These are phyloP conservation scores for Hycleus cichorii DNA, from an alignment of 1,140 invertebrate genomes.

Conservation along the genomic window DNA sequence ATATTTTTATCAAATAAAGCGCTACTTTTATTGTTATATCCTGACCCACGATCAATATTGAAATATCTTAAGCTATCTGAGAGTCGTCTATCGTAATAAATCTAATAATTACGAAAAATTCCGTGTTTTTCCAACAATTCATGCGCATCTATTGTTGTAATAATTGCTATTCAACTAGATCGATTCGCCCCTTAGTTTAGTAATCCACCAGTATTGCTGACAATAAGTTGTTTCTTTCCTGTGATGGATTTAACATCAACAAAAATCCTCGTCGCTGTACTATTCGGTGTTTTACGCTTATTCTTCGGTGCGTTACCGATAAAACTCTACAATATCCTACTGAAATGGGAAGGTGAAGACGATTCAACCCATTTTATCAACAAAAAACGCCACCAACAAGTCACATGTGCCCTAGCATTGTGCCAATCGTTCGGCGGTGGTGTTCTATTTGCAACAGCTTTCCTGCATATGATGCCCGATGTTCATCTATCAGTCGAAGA, in stretches of 20 bases:
- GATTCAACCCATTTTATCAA: conserved; percentile 29
- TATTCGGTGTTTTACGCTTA: conserved; percentile 36
- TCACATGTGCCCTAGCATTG: conserved; percentile 35
- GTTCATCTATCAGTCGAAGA: conserved; percentile 39
- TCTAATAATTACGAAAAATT: too few species aligned
- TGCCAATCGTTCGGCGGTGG: conserved; percentile 57
- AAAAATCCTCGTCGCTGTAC: conserved; percentile 36
- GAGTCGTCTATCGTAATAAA: too few species aligned
- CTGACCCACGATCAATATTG: too few species aligned
- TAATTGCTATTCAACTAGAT: too few species aligned
- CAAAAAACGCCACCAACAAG: conserved; percentile 28
- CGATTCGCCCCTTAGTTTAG: too few species aligned
- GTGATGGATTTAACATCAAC: conserved; percentile 31
- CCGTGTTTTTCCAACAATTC: too few species aligned
- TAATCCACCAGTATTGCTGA: too few species aligned
- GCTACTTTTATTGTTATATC: too few species aligned
- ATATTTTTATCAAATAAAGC: too few species aligned
- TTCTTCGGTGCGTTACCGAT: conserved; percentile 38
- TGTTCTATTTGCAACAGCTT: conserved; percentile 58
- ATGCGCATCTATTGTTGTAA: too few species aligned
- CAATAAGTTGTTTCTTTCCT: not conserved
- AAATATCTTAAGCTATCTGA: too few species aligned
- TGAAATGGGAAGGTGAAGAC: conserved; percentile 28
- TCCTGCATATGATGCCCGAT: conserved; percentile 60
- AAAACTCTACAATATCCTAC: conserved; percentile 32